Evolutionary conservation across 2,113 vertebrate genomes (phyloP).

Genomic region (Stigmatopora nigra): DNA sequence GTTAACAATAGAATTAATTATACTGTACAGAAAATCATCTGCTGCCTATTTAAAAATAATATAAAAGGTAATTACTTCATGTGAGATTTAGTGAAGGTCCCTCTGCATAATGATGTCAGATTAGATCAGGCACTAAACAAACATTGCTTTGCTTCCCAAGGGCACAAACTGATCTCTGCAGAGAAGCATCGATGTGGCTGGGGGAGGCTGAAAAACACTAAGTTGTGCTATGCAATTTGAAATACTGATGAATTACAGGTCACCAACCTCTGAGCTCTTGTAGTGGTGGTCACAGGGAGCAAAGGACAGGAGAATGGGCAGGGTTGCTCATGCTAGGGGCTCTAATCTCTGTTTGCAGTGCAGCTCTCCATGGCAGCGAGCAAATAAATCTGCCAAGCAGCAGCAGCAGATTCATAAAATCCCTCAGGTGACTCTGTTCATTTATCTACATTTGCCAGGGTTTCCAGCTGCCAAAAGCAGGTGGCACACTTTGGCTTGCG

Average conservation of each 20-base stretch:
- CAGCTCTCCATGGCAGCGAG: constrained; percentile 62
- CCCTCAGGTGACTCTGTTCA: constrained; percentile 72
- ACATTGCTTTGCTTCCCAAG: constrained; percentile 47
- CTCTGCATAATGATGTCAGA: constrained; percentile 51
- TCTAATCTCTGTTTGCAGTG: constrained; percentile 73
- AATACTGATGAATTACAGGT: constrained; percentile 64
- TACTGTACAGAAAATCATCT: constrained; percentile 17
- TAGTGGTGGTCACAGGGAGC: constrained; percentile 40
- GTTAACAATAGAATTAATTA: neutral
- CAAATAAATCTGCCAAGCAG: constrained; percentile 72
- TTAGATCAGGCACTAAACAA: constrained; percentile 57
- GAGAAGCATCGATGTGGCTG: constrained; percentile 32
- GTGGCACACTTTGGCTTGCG: constrained; percentile 69
- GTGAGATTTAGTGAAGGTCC: constrained; percentile 33
- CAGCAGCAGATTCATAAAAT: constrained; percentile 72
- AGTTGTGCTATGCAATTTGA: constrained; percentile 42
- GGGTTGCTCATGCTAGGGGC: constrained; percentile 53
- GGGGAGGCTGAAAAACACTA: constrained; percentile 36
- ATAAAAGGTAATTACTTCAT: constrained; percentile 2
- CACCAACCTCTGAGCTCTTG: constrained; percentile 39
- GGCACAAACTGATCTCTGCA: constrained; percentile 32
- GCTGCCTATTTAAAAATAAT: constrained; percentile 44
- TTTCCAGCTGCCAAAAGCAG: constrained; percentile 71
- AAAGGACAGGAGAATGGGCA: constrained; percentile 45
- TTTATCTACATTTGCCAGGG: constrained; percentile 73